Conservation (phyloP, 2,113 vertebrate genomes). For the Balaeniceps rex region DNA sequence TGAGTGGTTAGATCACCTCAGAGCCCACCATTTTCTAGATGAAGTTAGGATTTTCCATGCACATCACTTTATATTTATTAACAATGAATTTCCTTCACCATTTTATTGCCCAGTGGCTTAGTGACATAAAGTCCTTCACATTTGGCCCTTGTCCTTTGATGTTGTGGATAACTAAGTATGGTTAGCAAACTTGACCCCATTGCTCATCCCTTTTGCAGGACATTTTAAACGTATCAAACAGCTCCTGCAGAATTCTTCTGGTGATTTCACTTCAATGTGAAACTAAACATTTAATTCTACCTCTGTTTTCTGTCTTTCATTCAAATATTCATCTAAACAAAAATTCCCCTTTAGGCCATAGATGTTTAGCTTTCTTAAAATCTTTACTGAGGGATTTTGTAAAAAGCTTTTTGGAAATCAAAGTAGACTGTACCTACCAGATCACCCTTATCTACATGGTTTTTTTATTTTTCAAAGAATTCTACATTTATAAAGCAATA, state of each 20-base stretch:
- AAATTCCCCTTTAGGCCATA: background rate
- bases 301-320: slow-evolving; percentile 11
- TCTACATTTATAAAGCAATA: slow-evolving; percentile 3
- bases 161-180: background rate
- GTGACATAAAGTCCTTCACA: background rate
- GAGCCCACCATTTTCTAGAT: background rate
- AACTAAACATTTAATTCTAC: slow-evolving; percentile 20
- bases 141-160: background rate
- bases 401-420: slow-evolving; percentile 10
- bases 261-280: background rate
- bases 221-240: background rate
- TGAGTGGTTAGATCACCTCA: background rate
- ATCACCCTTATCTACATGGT: background rate
- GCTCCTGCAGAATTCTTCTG: background rate
- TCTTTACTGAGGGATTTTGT: slow-evolving; percentile 4
- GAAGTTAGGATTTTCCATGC: background rate
- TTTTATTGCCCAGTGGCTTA: background rate
- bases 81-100: background rate
- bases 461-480: background rate
- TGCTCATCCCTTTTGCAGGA: background rate
- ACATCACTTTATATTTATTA: background rate
- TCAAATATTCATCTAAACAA: slow-evolving; percentile 38
- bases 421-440: background rate
- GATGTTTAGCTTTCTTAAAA: slow-evolving; percentile 24
- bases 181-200: background rate